Evolutionary conservation across 37 sponge, comb jelly and placozoan genomes (phyloP).

Genomic region (Ianthella basta): DNA sequence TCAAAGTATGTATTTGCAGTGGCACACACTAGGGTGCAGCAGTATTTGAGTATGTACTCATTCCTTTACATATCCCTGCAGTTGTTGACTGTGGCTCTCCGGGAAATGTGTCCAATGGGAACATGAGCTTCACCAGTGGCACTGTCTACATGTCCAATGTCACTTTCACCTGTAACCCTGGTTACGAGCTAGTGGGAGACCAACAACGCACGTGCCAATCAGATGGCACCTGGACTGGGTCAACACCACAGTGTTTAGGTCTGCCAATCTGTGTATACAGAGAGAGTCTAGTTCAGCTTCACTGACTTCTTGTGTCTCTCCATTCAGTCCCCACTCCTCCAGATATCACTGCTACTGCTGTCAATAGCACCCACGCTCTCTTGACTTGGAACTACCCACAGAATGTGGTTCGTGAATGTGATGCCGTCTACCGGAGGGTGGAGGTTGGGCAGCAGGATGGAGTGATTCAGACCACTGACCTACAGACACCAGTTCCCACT

Average conservation of each 20-base stretch:
- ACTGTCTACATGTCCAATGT: constrained; percentile 9
- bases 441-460: no score
- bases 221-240: neutral
- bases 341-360: neutral
- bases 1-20: no score
- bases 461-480: no score
- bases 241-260: neutral
- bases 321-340: neutral
- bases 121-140: neutral
- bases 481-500: no score
- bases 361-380: neutral
- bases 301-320: neutral
- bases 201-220: neutral
- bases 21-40: no score
- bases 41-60: no score
- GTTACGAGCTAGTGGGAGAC: neutral
- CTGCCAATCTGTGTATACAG: neutral
- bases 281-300: no score
- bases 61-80: neutral
- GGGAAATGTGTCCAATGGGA: neutral
- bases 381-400: constrained; percentile 27
- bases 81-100: constrained; percentile 13
- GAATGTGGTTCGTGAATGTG: constrained; percentile 5
- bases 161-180: neutral
- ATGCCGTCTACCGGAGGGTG: neutral